Evolutionary conservation across 2,888 invertebrate genomes (phyloP).

Genomic region (Limnephilus rhombicus): DNA sequence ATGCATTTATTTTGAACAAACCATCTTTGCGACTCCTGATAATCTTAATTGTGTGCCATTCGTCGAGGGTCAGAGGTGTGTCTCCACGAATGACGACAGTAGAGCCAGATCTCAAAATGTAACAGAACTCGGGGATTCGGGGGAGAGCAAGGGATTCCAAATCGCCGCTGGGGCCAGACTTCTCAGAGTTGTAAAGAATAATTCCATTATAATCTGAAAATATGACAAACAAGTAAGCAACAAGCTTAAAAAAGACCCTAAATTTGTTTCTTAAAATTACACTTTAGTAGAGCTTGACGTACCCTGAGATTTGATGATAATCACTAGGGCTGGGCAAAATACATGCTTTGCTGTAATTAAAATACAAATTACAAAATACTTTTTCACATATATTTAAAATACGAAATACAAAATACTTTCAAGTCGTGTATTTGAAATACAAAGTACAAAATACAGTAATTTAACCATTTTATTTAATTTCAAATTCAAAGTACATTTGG

Average conservation of each 20-base stretch:
- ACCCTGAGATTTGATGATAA: constrained; percentile 93
- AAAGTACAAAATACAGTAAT: too few relatives aligned
- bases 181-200: constrained; percentile 91
- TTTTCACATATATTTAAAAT: too few relatives aligned
- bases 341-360: too few relatives aligned
- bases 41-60: constrained; percentile 92
- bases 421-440: too few relatives aligned
- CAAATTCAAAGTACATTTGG: too few relatives aligned
- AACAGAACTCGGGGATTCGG: constrained; percentile 87
- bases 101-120: constrained; percentile 88
- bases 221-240: neutral
- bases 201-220: constrained; percentile 79
- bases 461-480: too few relatives aligned
- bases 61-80: constrained; percentile 83
- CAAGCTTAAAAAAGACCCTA: too few relatives aligned
- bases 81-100: constrained; percentile 82
- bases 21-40: constrained; percentile 80
- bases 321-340: too few relatives aligned
- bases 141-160: constrained; percentile 88
- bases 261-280: neutral
- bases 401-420: too few relatives aligned
- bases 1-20: constrained; percentile 20
- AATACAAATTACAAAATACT: too few relatives aligned
- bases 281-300: constrained; percentile 19
- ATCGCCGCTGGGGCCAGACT: constrained; percentile 81